Percentiles rank a stretch among this genome's conserved stretches.
phyloP scores from a whole-genome alignment of 30 jellyfish, hydroid and myxozoan genomes.

The Chrysaora quinquecirrha region DNA sequence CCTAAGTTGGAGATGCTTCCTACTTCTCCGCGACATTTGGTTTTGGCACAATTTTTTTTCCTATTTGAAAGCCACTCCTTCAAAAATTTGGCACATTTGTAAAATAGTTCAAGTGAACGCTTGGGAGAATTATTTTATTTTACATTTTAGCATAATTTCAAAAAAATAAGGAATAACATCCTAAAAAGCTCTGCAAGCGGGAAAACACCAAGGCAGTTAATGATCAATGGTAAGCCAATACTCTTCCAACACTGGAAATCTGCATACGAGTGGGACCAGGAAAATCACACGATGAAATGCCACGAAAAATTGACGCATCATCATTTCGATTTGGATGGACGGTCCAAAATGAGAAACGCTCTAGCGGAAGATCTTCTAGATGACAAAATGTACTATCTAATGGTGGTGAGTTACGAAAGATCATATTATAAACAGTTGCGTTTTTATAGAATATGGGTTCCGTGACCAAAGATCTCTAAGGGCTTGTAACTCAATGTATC shows the following conservation, averaged over 20 bases:
- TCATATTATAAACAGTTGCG: background rate
- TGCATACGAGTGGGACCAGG: slow-evolving; percentile 8
- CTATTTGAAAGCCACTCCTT: background rate
- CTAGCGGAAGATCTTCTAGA: slow-evolving; percentile 17
- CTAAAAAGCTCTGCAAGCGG: background rate
- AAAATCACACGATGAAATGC: background rate
- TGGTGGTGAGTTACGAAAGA: background rate
- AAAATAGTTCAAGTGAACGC: background rate
- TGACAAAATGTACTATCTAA: background rate
- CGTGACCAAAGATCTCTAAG: background rate
- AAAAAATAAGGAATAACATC: slow-evolving; percentile 3
- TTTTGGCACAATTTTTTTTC: background rate
- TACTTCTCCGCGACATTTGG: background rate
- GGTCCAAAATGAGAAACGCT: slow-evolving; percentile 16
- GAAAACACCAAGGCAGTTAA: background rate
- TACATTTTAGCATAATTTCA: background rate
- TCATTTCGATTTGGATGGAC: slow-evolving; percentile 24
- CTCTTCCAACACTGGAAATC: background rate
- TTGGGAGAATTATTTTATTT: background rate
- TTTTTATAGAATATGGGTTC: background rate
- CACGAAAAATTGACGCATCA: background rate
- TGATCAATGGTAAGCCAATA: background rate
- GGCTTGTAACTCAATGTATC: background rate
- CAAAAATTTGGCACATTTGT: background rate
- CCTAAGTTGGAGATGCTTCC: background rate